phyloP scores from a whole-genome alignment of 2,797 vertebrate genomes.

The Pristis pectinata region DNA sequence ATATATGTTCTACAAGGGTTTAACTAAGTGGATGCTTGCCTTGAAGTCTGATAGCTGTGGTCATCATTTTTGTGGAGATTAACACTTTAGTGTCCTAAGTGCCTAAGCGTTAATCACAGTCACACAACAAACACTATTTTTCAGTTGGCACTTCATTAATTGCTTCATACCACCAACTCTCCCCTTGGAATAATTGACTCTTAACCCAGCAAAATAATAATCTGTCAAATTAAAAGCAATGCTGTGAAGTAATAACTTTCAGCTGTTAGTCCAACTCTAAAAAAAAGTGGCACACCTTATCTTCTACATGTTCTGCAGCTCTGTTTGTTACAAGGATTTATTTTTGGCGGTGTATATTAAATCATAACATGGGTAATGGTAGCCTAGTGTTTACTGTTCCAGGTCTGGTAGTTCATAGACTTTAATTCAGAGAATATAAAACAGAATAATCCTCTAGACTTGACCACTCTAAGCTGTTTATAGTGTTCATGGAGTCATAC shows the following conservation, averaged over 20 bases:
- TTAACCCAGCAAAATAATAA: slow-evolving; percentile 8
- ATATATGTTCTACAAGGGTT: not conserved
- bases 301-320: not conserved
- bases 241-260: not conserved
- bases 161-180: not conserved
- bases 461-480: too few relatives aligned
- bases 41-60: not conserved
- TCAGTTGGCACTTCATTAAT: slow-evolving; percentile 20
- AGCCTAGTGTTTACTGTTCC: too few relatives aligned
- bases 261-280: not conserved
- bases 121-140: not conserved
- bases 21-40: slow-evolving; percentile 27
- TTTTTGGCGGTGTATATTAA: too few relatives aligned
- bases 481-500: too few relatives aligned
- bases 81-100: not conserved
- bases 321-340: not conserved
- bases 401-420: too few relatives aligned
- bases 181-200: not conserved
- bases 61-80: slow-evolving; percentile 15
- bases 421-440: too few relatives aligned
- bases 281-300: not conserved
- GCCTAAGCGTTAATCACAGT: slow-evolving; percentile 19
- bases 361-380: too few relatives aligned
- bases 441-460: too few relatives aligned
- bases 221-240: not conserved